Percentiles rank a stretch among this genome's conserved stretches.
These are phyloP conservation scores for Ellobium chinense DNA, from an alignment of 2,888 invertebrate genomes.

Conservation along the genomic window DNA sequence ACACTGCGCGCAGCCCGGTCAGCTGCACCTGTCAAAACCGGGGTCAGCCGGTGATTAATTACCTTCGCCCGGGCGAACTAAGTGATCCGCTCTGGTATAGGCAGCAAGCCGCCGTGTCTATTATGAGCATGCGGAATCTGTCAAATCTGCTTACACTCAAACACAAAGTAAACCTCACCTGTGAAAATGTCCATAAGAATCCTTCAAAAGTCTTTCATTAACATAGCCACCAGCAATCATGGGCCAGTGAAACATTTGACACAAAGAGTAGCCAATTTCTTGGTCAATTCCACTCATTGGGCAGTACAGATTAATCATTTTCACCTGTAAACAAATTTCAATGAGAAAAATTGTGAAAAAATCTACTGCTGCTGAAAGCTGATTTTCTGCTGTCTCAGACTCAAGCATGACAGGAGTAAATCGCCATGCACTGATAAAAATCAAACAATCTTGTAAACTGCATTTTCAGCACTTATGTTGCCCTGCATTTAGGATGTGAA, in stretches of 20 bases:
- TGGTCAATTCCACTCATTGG: conserved; percentile 52
- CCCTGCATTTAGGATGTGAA: not conserved
- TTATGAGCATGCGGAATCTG: too few species aligned
- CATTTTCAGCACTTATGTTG: too few species aligned
- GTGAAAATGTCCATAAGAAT: conserved; percentile 17
- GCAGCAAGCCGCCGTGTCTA: too few species aligned
- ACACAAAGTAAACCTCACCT: conserved; percentile 10
- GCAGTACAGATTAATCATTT: conserved; percentile 45
- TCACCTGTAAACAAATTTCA: conserved; percentile 29
- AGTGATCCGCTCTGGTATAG: too few species aligned
- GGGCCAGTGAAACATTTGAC: conserved; percentile 53
- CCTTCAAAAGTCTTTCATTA: conserved; percentile 50
- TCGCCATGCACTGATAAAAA: too few species aligned
- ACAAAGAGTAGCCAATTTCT: conserved; percentile 57
- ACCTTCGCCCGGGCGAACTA: too few species aligned
- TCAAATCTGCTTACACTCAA: not conserved
- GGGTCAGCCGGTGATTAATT: too few species aligned
- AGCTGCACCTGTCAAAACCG: not conserved
- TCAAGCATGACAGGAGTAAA: too few species aligned
- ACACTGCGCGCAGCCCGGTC: not conserved
- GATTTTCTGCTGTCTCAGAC: too few species aligned
- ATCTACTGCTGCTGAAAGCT: too few species aligned
- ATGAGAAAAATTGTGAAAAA: too few species aligned
- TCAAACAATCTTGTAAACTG: too few species aligned
- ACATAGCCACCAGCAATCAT: conserved; percentile 70